Evolutionary conservation across 2,888 invertebrate species (phyloP).

Genomic region (Tridacna gigas): DNA sequence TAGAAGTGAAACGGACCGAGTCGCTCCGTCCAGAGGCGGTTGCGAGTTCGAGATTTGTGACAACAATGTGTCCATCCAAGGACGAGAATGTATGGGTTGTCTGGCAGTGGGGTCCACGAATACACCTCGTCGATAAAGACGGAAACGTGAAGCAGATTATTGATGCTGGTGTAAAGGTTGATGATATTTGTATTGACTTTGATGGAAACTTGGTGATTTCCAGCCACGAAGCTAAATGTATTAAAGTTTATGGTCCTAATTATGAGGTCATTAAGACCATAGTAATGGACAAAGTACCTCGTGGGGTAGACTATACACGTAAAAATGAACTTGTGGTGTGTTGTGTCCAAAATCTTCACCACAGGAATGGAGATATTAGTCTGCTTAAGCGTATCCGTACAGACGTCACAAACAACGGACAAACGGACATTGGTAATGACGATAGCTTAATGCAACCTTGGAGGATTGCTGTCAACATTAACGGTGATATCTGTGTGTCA

Average conservation of each 20-base stretch:
- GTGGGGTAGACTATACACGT: conserved; percentile 44
- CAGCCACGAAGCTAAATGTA: conserved; percentile 54
- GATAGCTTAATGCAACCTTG: conserved; percentile 58
- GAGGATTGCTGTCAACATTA: conserved; percentile 70
- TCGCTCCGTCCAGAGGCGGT: conserved; percentile 61
- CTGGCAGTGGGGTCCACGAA: conserved; percentile 63
- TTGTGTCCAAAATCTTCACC: conserved; percentile 59
- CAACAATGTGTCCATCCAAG: conserved; percentile 54
- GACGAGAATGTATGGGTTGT: conserved; percentile 59
- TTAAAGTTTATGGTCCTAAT: conserved; percentile 49
- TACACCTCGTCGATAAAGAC: conserved; percentile 57
- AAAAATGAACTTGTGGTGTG: conserved; percentile 55
- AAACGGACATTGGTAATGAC: conserved; percentile 1
- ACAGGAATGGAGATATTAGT: conserved; percentile 58
- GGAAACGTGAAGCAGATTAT: conserved; percentile 52
- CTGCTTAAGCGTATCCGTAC: conserved; percentile 26
- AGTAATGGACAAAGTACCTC: conserved; percentile 52
- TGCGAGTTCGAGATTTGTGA: conserved; percentile 59
- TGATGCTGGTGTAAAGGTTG: conserved; percentile 57
- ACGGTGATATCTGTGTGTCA: conserved; percentile 71
- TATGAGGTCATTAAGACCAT: conserved; percentile 54
- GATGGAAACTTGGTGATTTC: conserved; percentile 57
- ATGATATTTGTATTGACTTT: conserved; percentile 55
- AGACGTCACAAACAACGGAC: conserved; percentile 20
- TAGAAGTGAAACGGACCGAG: conserved; percentile 57